Evolutionary conservation across 2,888 invertebrate genomes (phyloP), one percentile per base, ranked within the genome.

Genomic region (Leptinotarsa tumamoca): DNA sequence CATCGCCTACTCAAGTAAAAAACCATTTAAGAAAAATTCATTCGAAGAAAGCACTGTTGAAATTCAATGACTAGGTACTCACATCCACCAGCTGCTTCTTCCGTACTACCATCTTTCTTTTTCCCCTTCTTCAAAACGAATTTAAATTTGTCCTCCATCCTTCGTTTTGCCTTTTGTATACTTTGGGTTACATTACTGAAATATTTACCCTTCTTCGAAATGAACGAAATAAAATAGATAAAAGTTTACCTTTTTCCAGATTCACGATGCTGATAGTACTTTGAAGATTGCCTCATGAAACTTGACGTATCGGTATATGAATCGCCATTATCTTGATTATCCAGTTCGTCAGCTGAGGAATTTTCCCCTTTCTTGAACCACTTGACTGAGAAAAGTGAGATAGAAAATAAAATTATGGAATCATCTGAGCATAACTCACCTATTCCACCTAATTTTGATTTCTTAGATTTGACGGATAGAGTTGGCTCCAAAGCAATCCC

Each of bases 61-160:
- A 27, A 67, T 52, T n/a, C 15, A 13, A 52, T 14, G 4, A 52
- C 1, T 21, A 18, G 18, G 18, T 18, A 87, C 92, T 91, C 88
- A 94, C 94, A 93, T 84, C 92, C 93, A 82, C 94, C 94, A 77
- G 94, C 93, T 2, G 94, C 91, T 87, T 98, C 97, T 89, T 97
- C 97, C 79, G 94, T 92, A 84, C 96, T 96, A 27, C 95, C 95
- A 87, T 95, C 94, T 88, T 96, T 95, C 87, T 95, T 96, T 87
- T 97, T 97, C 18, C 94, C 94, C 86, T 94, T 94, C 86, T 96
- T 96, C 71, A 96, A 90, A 13, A 95, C 95, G 82, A 96, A 94
- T 87, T 94, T 93, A 74, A 98, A 90, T 82, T 97, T 94, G 85
- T 97, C 95, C 89, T 98, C 98, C 84, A 98, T 95, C 83, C 96